Conservation (phyloP, 2,797 vertebrate species). For the Cercopithecus mitis region DNA sequence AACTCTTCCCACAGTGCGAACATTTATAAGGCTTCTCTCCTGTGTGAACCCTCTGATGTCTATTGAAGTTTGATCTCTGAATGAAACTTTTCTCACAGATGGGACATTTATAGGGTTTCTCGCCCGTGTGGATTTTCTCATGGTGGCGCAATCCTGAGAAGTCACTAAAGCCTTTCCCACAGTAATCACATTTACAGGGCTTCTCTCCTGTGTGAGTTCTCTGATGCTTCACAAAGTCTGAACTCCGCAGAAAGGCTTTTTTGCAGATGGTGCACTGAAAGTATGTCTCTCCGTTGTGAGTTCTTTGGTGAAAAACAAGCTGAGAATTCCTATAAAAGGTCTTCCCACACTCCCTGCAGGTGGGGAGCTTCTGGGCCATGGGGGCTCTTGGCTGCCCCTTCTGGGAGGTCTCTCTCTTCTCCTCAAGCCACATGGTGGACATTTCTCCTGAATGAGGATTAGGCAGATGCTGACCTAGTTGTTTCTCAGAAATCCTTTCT, state of each 20-base stretch:
- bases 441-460: constrained; percentile 21
- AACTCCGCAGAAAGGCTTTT: constrained; percentile 76
- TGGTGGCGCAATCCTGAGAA: constrained; percentile 81
- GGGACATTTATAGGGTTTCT: constrained; percentile 80
- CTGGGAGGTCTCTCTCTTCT: constrained; percentile 50
- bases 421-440: constrained; percentile 47
- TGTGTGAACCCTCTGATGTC: constrained; percentile 81
- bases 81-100: constrained; percentile 80
- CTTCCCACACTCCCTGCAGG: constrained; percentile 79
- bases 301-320: constrained; percentile 79
- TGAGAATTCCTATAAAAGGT: constrained; percentile 78
- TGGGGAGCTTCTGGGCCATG: constrained; percentile 72
- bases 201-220: constrained; percentile 77
- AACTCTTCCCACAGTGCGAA: constrained; percentile 76
- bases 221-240: constrained; percentile 76
- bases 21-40: constrained; percentile 81
- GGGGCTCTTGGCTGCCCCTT: constrained; percentile 67
- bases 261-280: constrained; percentile 76
- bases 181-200: constrained; percentile 79
- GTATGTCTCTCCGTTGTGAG: constrained; percentile 76
- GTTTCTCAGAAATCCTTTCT: constrained; percentile 53
- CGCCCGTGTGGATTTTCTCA: constrained; percentile 77
- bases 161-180: constrained; percentile 81
- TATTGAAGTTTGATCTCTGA: constrained; percentile 79
- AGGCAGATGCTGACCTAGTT: not conserved